A percentile compares a stretch with the other conserved stretches of the same genome.
Evolutionary conservation across 2,888 invertebrate species (phyloP).

Genomic region (Rutpela maculata): DNA sequence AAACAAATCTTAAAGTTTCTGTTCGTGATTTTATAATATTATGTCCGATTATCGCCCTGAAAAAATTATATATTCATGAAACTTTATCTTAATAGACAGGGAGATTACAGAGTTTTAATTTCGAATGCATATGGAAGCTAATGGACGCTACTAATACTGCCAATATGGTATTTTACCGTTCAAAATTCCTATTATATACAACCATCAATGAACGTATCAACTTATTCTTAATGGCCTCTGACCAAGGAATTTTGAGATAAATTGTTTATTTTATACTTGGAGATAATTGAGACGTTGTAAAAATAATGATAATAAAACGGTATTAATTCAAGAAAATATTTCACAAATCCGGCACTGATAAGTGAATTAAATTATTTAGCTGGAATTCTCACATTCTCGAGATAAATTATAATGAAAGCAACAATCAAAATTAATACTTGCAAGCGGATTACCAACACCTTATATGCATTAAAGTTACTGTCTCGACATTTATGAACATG

Average conservation of each 20-base stretch:
- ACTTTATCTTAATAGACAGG: constrained; percentile 21
- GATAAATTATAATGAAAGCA: constrained; percentile 39
- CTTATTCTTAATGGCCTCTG: constrained; percentile 13
- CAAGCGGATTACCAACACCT: constrained; percentile 39
- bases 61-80: constrained; percentile 23
- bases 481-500: constrained; percentile 37
- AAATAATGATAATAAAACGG: constrained; percentile 13
- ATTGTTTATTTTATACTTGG: constrained; percentile 1
- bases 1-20: too few relatives aligned
- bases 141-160: constrained; percentile 16
- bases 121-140: constrained; percentile 11
- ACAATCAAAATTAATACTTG: constrained; percentile 45
- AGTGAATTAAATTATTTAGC: constrained; percentile 32
- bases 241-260: constrained; percentile 20
- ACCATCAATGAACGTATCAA: constrained; percentile 2
- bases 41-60: background rate
- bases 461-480: constrained; percentile 37
- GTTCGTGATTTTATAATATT: too few relatives aligned
- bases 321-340: background rate
- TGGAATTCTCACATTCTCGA: constrained; percentile 38
- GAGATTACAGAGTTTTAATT: constrained; percentile 20
- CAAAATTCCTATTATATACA: constrained; percentile 14
- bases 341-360: constrained; percentile 16
- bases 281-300: constrained; percentile 29
- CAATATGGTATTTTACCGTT: constrained; percentile 15